A percentile compares a stretch with the other conserved stretches of the same genome.
phyloP scores from a whole-genome alignment of 2,888 invertebrate genomes.

The Philaethria dido region DNA sequence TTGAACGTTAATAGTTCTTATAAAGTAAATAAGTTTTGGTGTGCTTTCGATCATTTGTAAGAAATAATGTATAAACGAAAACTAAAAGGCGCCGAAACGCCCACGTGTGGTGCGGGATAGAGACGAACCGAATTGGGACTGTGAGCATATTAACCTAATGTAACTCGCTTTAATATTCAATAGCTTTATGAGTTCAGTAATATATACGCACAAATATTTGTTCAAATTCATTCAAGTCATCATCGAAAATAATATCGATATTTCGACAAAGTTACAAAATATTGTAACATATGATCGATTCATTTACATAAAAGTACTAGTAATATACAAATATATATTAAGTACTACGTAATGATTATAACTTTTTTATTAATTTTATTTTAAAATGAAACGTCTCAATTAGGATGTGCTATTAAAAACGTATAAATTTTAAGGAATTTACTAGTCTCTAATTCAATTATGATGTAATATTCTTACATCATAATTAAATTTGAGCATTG shows the following conservation, averaged over 20 bases:
- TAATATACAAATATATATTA: not conserved
- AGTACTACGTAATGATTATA: too few relatives aligned
- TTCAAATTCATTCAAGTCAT: constrained; percentile 15
- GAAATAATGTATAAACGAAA: constrained; percentile 6
- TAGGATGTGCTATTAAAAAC: too few relatives aligned
- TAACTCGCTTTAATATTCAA: constrained; percentile 29
- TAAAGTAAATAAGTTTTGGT: not conserved
- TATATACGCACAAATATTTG: constrained; percentile 27
- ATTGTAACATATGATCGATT: not conserved
- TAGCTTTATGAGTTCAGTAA: constrained; percentile 21
- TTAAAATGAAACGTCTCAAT: too few relatives aligned
- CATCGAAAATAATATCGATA: constrained; percentile 17
- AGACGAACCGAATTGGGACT: constrained; percentile 15
- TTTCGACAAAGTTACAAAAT: constrained; percentile 6
- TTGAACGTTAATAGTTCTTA: not conserved
- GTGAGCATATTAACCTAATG: constrained; percentile 26
- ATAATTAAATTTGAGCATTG: too few relatives aligned
- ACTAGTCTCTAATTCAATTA: too few relatives aligned
- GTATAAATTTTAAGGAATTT: too few relatives aligned
- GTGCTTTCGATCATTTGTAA: not conserved
- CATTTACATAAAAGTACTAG: not conserved
- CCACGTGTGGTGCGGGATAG: constrained; percentile 15
- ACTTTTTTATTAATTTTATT: too few relatives aligned
- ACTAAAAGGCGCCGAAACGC: constrained; percentile 13
- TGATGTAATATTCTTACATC: too few relatives aligned